phyloP scores from a whole-genome alignment of 1,140 invertebrate species.

The Zaprionus capensis region DNA sequence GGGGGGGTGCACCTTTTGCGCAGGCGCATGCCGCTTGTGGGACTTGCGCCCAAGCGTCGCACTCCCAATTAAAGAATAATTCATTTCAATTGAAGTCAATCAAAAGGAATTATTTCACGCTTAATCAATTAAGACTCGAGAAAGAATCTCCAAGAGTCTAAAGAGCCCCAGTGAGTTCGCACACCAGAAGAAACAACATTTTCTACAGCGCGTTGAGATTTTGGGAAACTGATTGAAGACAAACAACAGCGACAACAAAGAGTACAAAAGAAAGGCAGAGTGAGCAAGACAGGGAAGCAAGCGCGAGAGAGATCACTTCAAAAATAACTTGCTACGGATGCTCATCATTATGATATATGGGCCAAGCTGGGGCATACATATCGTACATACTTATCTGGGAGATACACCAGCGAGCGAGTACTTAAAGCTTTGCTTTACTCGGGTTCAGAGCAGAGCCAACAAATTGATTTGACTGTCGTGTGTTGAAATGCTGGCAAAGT shows the following conservation, averaged over 20 bases:
- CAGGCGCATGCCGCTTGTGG: constrained; percentile 52
- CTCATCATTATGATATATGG: constrained; percentile 73
- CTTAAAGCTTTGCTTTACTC: constrained; percentile 64
- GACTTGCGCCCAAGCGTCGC: constrained; percentile 35
- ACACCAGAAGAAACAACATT: constrained; percentile 1
- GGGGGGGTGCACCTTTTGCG: constrained; percentile 37
- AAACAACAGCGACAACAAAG: constrained; percentile 15
- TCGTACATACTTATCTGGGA: not conserved
- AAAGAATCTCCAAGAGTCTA: not conserved
- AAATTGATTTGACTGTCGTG: constrained; percentile 71
- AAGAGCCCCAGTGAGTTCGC: not conserved
- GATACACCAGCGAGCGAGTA: constrained; percentile 18
- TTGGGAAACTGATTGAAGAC: constrained; percentile 14
- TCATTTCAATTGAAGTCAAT: constrained; percentile 83
- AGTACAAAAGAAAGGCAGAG: not conserved
- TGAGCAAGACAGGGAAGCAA: not conserved
- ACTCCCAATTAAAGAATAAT: constrained; percentile 78
- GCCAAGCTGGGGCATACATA: constrained; percentile 1
- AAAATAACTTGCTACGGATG: constrained; percentile 26
- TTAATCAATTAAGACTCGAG: constrained; percentile 74
- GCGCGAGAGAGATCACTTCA: constrained; percentile 2
- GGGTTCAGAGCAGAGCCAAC: constrained; percentile 35
- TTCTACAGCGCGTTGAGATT: constrained; percentile 4
- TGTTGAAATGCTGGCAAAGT: constrained; percentile 74
- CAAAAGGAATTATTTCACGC: constrained; percentile 82